A percentile compares a stretch with the other conserved stretches of the same genome.
Conservation (phyloP, 2,797 vertebrate species). For the Zalophus californianus region DNA sequence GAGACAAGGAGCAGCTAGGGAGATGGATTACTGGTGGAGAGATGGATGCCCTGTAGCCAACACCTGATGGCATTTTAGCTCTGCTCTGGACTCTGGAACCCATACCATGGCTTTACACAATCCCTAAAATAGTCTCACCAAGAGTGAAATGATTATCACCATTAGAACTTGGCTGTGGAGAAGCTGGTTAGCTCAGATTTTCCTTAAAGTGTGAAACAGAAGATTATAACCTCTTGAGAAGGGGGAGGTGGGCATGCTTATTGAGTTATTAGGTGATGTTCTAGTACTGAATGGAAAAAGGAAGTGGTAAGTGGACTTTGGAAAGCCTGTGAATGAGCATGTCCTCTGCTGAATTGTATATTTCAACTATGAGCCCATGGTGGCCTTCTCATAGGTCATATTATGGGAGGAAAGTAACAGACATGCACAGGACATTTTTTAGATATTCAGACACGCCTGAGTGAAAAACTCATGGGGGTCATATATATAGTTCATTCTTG, state of each 20-base stretch:
- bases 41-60: neutral
- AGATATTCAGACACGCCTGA: neutral
- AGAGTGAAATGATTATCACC: neutral
- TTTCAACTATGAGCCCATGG: neutral
- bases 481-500: neutral
- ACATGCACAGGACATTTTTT: neutral
- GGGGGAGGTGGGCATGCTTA: neutral
- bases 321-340: neutral
- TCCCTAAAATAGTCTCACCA: neutral
- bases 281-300: neutral
- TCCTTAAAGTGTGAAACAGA: neutral
- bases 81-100: neutral
- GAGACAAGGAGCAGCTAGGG: neutral
- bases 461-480: neutral
- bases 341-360: neutral
- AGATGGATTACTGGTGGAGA: neutral
- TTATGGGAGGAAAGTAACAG: neutral
- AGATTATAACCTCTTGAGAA: neutral
- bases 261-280: neutral
- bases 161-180: neutral
- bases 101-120: neutral
- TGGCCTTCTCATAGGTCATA: neutral
- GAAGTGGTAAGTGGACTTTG: neutral
- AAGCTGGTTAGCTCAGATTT: neutral
- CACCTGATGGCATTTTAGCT: neutral